Conservation (phyloP, 2,113 vertebrate genomes). For the Taxidea taxus region DNA sequence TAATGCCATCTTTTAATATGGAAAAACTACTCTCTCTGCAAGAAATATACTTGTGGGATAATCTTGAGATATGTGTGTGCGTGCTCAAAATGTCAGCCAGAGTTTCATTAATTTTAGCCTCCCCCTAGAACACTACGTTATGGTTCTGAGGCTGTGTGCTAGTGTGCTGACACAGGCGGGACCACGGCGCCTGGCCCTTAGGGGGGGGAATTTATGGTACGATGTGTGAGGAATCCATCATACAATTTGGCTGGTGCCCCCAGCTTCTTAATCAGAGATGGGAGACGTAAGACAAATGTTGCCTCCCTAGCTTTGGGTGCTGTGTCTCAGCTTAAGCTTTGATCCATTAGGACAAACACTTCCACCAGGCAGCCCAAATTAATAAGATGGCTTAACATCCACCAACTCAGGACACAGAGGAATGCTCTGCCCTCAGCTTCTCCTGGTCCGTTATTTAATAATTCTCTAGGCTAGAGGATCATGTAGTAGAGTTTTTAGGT, state of each 20-base stretch:
- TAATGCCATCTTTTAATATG: conserved; percentile 86
- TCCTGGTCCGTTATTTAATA: background rate
- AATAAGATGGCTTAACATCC: conserved; percentile 15
- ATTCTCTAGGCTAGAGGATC: background rate
- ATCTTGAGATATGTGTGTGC: conserved; percentile 83
- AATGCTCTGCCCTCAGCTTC: background rate
- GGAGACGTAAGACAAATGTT: conserved; percentile 42
- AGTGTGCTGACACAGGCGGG: conserved; percentile 68
- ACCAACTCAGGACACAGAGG: background rate
- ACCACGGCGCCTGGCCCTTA: conserved; percentile 38
- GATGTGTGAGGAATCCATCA: conserved; percentile 62
- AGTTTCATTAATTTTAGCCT: conserved; percentile 83
- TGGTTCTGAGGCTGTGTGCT: conserved; percentile 64
- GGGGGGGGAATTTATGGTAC: conserved; percentile 66
- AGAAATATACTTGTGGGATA: conserved; percentile 84
- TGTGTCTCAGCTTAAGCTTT: background rate
- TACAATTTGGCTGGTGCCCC: conserved; percentile 58
- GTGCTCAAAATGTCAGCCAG: conserved; percentile 86
- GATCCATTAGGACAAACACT: conserved; percentile 12
- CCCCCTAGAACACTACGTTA: conserved; percentile 77
- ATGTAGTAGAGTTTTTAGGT: background rate
- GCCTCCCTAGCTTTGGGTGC: background rate
- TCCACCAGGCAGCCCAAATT: background rate
- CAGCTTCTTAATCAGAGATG: background rate
- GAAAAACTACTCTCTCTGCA: conserved; percentile 83